A percentile compares a stretch with the other conserved stretches of the same genome.
These are phyloP conservation scores for Empidonax alnorum DNA, from an alignment of 2,113 vertebrate species.

Conservation along the genomic window DNA sequence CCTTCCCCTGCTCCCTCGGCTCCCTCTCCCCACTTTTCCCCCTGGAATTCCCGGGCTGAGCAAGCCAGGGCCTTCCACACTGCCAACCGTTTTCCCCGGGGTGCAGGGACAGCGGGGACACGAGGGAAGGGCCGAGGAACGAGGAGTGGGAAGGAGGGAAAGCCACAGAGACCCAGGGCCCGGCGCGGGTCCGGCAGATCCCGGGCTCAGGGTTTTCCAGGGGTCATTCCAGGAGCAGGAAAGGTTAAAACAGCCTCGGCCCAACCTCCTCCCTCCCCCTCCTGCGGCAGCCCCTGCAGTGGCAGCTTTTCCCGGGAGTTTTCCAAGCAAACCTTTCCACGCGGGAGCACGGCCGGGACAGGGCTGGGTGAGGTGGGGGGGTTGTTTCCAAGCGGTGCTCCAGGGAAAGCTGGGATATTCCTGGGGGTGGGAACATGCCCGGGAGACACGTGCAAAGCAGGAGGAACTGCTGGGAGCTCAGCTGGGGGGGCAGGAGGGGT, in stretches of 20 bases:
- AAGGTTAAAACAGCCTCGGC: not conserved
- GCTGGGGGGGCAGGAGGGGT: not conserved
- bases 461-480: accelerated
- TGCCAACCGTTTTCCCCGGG: too few relatives aligned
- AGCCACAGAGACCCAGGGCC: not conserved
- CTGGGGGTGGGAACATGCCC: not conserved
- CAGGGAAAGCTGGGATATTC: not conserved
- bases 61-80: accelerated
- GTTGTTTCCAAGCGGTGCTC: not conserved
- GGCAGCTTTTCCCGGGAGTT: not conserved
- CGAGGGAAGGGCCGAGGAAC: accelerated
- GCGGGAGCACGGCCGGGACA: too few relatives aligned
- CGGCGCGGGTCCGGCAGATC: not conserved
- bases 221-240: not conserved
- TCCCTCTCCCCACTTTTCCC: not conserved
- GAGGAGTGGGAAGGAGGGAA: not conserved
- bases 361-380: not conserved
- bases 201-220: not conserved
- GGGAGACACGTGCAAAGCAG: not conserved
- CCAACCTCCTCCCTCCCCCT: not conserved
- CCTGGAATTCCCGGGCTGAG: not conserved
- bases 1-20: not conserved
- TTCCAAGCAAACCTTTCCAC: not conserved
- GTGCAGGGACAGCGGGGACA: too few relatives aligned
- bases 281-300: not conserved